Evolutionary conservation across 2,797 vertebrate genomes (phyloP).

Genomic region (Trachurus trachurus): DNA sequence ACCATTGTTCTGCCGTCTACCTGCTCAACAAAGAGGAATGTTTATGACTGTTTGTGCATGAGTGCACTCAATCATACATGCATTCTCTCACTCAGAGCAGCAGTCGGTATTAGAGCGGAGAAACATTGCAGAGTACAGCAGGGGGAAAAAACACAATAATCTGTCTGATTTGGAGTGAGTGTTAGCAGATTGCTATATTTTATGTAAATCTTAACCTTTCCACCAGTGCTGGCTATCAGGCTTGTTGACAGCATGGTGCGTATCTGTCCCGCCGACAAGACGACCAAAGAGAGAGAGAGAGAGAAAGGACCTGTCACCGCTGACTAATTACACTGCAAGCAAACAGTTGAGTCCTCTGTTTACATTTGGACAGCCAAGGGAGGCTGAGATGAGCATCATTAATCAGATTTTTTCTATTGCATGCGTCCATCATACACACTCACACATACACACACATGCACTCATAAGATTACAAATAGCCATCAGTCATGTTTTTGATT

Average conservation of each 20-base stretch:
- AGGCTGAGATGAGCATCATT: conserved; percentile 79
- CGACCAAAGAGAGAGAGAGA: conserved; percentile 63
- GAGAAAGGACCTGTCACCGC: conserved; percentile 73
- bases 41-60: conserved; percentile 55
- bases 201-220: conserved; percentile 84
- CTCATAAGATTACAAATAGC: conserved; percentile 72
- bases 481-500: conserved; percentile 80
- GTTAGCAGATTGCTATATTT: conserved; percentile 76
- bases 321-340: conserved; percentile 82
- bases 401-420: conserved; percentile 78
- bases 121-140: conserved; percentile 19
- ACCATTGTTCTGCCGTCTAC: conserved; percentile 56
- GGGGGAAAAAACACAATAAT: conserved; percentile 36
- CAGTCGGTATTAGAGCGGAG: conserved; percentile 34
- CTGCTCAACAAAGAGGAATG: conserved; percentile 61
- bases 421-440: conserved; percentile 50
- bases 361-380: conserved; percentile 79
- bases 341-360: conserved; percentile 82
- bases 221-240: conserved; percentile 72
- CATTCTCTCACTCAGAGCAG: conserved; percentile 39
- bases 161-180: conserved; percentile 62
- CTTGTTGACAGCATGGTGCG: conserved; percentile 76
- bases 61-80: conserved; percentile 52
- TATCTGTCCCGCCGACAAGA: conserved; percentile 80
- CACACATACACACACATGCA: conserved; percentile 39